Conservation (phyloP, 1,140 invertebrate genomes). For the Lysiphlebus fabarum region DNA sequence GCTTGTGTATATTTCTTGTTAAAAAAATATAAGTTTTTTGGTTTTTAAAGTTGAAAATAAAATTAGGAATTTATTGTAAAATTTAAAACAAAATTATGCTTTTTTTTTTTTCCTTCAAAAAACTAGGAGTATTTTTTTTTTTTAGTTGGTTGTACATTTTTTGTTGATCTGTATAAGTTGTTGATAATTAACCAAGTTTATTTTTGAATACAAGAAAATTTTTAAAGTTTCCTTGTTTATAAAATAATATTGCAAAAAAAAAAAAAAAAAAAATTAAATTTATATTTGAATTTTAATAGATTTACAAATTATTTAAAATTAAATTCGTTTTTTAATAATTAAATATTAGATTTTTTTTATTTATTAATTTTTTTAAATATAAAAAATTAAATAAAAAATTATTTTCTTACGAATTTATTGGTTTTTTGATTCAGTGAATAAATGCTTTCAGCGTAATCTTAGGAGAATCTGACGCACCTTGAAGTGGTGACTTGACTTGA, state of each 20-base stretch:
- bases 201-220: slow-evolving; percentile 24
- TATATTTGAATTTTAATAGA: not conserved
- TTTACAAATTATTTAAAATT: slow-evolving; percentile 10
- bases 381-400: not conserved
- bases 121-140: slow-evolving; percentile 1
- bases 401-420: not conserved
- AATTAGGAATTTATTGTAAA: not conserved
- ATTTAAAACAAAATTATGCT: not conserved
- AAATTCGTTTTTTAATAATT: slow-evolving; percentile 2
- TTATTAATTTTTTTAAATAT: not conserved
- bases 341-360: too few relatives aligned
- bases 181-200: slow-evolving; percentile 27
- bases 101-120: slow-evolving; percentile 14
- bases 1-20: too few relatives aligned
- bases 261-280: slow-evolving; percentile 1
- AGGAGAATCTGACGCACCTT: slow-evolving; percentile 60
- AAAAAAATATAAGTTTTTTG: too few relatives aligned
- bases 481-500: slow-evolving; percentile 75
- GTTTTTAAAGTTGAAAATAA: too few relatives aligned
- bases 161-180: not conserved
- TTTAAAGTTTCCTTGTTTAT: slow-evolving; percentile 11
- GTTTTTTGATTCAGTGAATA: not conserved
- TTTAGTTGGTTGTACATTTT: slow-evolving; percentile 6
- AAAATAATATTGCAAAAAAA: not conserved
- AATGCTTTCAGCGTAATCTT: not conserved